phyloP scores from a whole-genome alignment of 1,140 invertebrate genomes.

The Drosophila repletoides region DNA sequence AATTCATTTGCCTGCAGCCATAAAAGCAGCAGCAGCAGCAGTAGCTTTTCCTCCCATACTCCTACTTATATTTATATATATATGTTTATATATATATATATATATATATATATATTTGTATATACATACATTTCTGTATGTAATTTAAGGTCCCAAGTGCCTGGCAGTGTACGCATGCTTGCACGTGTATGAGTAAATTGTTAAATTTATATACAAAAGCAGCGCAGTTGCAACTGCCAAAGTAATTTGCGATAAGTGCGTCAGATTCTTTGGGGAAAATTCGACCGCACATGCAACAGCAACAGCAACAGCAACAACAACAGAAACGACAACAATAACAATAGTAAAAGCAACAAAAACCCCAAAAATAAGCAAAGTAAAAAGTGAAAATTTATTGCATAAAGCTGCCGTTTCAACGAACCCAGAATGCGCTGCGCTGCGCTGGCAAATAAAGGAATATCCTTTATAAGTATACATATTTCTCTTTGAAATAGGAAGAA shows the following conservation, averaged over 20 bases:
- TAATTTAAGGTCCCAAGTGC: conserved; percentile 74
- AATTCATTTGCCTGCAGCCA: conserved; percentile 48
- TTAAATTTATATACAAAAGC: conserved; percentile 80
- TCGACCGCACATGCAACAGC: conserved; percentile 66
- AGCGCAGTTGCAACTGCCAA: conserved; percentile 74
- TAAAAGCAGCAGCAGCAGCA: conserved; percentile 1
- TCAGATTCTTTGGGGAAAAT: conserved; percentile 78
- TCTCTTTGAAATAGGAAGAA: too few relatives aligned
- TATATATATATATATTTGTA: conserved; percentile 5
- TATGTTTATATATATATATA: neutral
- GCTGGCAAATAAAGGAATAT: conserved; percentile 15
- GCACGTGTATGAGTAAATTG: conserved; percentile 74
- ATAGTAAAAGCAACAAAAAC: conserved; percentile 3
- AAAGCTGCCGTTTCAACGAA: conserved; percentile 36
- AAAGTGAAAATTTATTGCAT: conserved; percentile 68
- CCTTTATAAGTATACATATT: neutral
- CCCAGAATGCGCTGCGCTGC: conserved; percentile 53
- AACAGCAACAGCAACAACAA: conserved; percentile 18
- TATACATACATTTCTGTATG: conserved; percentile 47
- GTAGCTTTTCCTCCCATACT: neutral
- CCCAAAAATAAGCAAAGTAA: conserved; percentile 42
- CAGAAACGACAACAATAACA: conserved; percentile 21
- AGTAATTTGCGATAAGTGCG: conserved; percentile 81
- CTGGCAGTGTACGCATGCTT: conserved; percentile 55
- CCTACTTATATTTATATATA: neutral